Conservation (phyloP, 2,113 vertebrate genomes). For the Eulemur rufifrons region DNA sequence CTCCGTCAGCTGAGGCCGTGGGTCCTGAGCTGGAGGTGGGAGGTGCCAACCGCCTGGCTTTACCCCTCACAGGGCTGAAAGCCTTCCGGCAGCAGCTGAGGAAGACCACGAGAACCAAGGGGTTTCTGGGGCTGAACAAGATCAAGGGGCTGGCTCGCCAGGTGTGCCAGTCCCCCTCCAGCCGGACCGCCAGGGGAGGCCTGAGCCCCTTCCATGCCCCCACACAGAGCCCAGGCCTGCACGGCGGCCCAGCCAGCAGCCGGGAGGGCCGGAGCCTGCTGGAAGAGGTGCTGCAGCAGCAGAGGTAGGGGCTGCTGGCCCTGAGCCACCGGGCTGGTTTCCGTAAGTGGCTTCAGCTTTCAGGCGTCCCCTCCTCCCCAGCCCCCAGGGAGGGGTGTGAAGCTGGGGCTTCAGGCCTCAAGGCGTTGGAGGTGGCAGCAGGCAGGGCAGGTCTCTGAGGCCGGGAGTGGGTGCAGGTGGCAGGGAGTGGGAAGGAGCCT, state of each 20-base stretch:
- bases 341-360: neutral
- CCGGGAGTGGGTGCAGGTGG: neutral
- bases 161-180: conserved; percentile 86
- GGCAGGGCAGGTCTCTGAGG: neutral
- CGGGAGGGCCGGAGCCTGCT: conserved; percentile 86
- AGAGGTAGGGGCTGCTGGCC: conserved; percentile 85
- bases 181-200: conserved; percentile 87
- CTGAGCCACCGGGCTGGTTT: too few relatives aligned
- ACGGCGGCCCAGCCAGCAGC: conserved; percentile 64
- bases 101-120: conserved; percentile 94
- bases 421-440: neutral
- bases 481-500: conserved; percentile 54
- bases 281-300: conserved; percentile 94
- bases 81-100: conserved; percentile 97
- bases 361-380: neutral
- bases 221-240: conserved; percentile 78
- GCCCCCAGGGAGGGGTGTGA: neutral
- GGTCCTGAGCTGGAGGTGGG: neutral
- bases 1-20: neutral
- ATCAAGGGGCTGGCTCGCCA: conserved; percentile 95
- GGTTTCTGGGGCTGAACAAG: conserved; percentile 95
- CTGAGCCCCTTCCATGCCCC: conserved; percentile 84
- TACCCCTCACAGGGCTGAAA: conserved; percentile 89
- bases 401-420: neutral
- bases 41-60: neutral